Conservation (phyloP, 2,797 vertebrate genomes). For the Syndactyla subalaris region DNA sequence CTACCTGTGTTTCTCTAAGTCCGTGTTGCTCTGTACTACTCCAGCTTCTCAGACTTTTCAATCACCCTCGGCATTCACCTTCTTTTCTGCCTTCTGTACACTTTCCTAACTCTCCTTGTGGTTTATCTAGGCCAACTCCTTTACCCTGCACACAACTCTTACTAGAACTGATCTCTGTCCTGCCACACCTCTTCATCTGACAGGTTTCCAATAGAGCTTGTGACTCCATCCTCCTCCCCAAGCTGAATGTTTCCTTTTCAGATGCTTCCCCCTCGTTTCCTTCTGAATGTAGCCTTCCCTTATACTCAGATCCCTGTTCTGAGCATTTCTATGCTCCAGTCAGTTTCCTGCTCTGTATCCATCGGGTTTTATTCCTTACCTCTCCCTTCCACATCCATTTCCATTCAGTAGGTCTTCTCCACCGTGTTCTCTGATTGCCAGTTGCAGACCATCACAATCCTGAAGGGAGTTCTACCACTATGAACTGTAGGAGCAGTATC, state of each 20-base stretch:
- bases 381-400: not conserved
- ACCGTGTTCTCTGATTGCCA: not conserved
- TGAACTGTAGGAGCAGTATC: not conserved
- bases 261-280: not conserved
- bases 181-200: not conserved
- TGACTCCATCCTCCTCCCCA: not conserved
- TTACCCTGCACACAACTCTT: not conserved
- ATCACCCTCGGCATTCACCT: rapidly evolving
- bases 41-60: not conserved
- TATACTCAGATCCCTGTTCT: not conserved
- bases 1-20: not conserved
- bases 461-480: not conserved
- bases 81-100: not conserved
- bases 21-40: not conserved
- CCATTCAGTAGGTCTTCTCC: not conserved
- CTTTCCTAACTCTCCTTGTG: not conserved
- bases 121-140: not conserved
- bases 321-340: not conserved
- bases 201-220: not conserved
- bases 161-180: not conserved
- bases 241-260: not conserved
- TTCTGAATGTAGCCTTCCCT: not conserved
- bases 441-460: not conserved
- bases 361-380: not conserved
- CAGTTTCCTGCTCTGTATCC: not conserved